A percentile compares a stretch with the other conserved stretches of the same genome.
Conservation (phyloP, 2,113 vertebrate species). For the Stigmatopora nigra region DNA sequence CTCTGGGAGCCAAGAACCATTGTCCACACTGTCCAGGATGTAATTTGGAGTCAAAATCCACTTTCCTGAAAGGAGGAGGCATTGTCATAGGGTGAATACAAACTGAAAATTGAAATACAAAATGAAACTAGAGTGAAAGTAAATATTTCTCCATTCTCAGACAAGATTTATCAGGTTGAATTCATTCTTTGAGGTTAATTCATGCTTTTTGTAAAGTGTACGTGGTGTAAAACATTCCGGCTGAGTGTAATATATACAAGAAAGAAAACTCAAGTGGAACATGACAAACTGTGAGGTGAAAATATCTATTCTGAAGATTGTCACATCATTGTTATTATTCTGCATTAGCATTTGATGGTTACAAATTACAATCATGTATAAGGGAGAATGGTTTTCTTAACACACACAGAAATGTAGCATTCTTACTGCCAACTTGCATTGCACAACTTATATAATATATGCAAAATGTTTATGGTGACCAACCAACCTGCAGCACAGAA, state of each 20-base stretch:
- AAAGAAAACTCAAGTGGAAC: background rate
- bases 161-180: background rate
- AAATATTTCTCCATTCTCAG: background rate
- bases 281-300: background rate
- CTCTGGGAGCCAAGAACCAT: conserved; percentile 87
- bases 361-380: background rate
- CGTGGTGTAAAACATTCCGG: background rate
- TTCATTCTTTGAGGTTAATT: background rate
- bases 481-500: conserved; percentile 92
- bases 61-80: conserved; percentile 73
- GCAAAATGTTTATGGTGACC: conserved; percentile 41
- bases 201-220: background rate
- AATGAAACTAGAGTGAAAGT: background rate
- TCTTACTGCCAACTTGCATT: background rate
- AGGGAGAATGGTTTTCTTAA: background rate
- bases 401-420: background rate
- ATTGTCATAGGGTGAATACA: background rate
- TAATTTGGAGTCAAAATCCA: conserved; percentile 91
- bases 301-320: no score
- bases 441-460: background rate
- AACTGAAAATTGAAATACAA: background rate
- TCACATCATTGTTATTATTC: no score
- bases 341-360: background rate
- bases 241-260: background rate
- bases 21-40: conserved; percentile 83